phyloP scores from a whole-genome alignment of 2,797 vertebrate species.

The Eulemur rubriventer region DNA sequence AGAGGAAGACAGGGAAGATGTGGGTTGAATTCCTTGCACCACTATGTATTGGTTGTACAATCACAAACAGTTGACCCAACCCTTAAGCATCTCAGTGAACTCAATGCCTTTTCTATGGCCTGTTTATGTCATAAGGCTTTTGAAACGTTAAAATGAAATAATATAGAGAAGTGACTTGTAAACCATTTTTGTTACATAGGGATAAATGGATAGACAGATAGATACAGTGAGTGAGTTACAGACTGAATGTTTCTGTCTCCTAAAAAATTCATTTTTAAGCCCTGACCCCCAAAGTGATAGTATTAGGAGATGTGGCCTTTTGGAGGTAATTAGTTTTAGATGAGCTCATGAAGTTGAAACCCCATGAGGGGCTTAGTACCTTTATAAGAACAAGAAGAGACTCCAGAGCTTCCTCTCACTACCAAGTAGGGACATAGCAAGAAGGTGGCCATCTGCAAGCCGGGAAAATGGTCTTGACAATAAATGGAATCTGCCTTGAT shows the following conservation, averaged over 20 bases:
- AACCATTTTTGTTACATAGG: neutral
- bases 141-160: neutral
- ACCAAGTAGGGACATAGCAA: neutral
- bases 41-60: neutral
- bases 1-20: neutral
- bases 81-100: neutral
- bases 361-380: neutral
- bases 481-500: too few relatives aligned
- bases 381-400: neutral
- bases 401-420: neutral
- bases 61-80: neutral
- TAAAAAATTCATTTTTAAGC: neutral
- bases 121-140: neutral
- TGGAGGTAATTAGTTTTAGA: neutral
- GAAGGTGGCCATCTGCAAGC: neutral
- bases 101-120: neutral
- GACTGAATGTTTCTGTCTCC: neutral
- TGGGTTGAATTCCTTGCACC: neutral
- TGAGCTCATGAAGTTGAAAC: neutral
- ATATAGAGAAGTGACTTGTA: neutral
- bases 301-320: neutral
- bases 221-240: neutral
- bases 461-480: neutral
- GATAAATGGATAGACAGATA: neutral
- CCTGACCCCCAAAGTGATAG: neutral